Conservation (phyloP, 2,888 invertebrate species). For the Petrolisthes manimaculis region DNA sequence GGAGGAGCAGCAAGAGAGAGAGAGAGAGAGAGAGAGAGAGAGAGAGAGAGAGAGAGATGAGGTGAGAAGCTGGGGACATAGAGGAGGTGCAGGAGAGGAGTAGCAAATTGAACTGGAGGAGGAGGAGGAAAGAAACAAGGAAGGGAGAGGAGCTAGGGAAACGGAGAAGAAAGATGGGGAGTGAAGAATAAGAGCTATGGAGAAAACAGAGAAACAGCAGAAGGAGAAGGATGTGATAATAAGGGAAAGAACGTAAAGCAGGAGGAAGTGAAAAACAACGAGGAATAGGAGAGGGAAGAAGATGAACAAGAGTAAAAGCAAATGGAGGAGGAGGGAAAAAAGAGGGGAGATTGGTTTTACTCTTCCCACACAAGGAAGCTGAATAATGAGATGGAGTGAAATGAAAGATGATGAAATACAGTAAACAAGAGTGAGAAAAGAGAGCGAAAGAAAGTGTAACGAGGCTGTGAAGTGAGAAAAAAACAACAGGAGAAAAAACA, state of each 20-base stretch:
- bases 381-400: not conserved
- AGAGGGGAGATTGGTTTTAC: not conserved
- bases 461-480: not conserved
- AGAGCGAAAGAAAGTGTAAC: not conserved
- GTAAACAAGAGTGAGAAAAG: not conserved
- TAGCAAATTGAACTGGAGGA: not conserved
- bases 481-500: not conserved
- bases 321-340: not conserved
- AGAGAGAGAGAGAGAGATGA: not conserved
- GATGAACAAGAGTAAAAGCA: not conserved
- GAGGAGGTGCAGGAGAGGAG: not conserved
- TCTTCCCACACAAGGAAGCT: too few species aligned
- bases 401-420: not conserved
- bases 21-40: not conserved
- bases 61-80: not conserved
- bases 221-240: not conserved
- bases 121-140: not conserved
- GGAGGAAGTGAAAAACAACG: not conserved
- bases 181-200: not conserved
- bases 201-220: not conserved
- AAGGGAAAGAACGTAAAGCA: not conserved
- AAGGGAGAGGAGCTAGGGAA: not conserved
- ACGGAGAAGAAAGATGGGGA: not conserved
- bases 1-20: not conserved
- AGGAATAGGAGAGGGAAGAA: conserved; percentile 3